Percentiles rank a stretch among this genome's conserved stretches.
phyloP scores from a whole-genome alignment of 2,888 invertebrate genomes.

The Acleris holmiana region DNA sequence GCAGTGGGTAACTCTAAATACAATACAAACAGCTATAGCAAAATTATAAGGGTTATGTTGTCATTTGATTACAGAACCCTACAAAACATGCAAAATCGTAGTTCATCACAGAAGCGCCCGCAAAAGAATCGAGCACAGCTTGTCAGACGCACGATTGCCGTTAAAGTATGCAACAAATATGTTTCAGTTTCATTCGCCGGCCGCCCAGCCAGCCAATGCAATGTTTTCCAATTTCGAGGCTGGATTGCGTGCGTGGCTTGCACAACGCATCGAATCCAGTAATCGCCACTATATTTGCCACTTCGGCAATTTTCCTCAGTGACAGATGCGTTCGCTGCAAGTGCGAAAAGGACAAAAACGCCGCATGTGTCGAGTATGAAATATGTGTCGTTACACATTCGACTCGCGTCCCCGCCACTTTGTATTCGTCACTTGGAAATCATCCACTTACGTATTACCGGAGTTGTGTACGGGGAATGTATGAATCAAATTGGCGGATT shows the following conservation, averaged over 20 bases:
- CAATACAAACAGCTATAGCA: too few relatives aligned
- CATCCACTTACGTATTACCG: constrained; percentile 64
- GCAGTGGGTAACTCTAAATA: too few relatives aligned
- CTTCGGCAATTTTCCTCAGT: constrained; percentile 27
- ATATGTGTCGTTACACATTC: constrained; percentile 63
- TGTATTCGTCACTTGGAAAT: constrained; percentile 61
- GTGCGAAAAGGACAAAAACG: constrained; percentile 17
- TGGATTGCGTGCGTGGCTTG: constrained; percentile 63
- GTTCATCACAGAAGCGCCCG: neutral
- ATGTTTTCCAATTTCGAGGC: constrained; percentile 72
- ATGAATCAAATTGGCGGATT: constrained; percentile 21
- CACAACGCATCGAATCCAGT: constrained; percentile 17
- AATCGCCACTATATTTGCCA: constrained; percentile 27
- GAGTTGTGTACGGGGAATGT: constrained; percentile 28
- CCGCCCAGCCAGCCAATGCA: constrained; percentile 47
- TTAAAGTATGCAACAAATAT: constrained; percentile 22
- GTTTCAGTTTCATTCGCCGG: constrained; percentile 34
- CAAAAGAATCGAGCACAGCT: neutral
- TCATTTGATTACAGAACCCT: neutral
- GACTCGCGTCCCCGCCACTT: constrained; percentile 53
- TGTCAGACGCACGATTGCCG: neutral
- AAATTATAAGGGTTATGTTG: too few relatives aligned
- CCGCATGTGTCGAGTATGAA: constrained; percentile 23
- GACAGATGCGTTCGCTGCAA: constrained; percentile 27
- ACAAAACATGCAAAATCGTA: neutral